Conservation (phyloP, 2,113 vertebrate genomes). For the Aleadryas rufinucha region DNA sequence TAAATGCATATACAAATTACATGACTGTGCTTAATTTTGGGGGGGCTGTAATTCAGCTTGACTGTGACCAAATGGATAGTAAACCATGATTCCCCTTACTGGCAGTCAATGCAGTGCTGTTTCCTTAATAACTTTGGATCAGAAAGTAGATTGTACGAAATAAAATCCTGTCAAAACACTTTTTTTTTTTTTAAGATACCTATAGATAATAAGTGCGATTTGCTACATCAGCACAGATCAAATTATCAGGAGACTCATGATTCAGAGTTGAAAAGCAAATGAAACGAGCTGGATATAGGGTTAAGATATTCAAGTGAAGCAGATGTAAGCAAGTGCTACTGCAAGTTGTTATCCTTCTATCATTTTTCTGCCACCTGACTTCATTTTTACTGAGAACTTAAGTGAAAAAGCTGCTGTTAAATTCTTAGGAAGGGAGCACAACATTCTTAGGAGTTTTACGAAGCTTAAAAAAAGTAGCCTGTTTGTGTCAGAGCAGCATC, state of each 20-base stretch:
- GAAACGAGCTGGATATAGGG: background rate
- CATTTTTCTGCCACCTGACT: background rate
- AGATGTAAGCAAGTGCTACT: background rate
- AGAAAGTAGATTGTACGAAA: background rate
- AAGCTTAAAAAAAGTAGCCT: background rate
- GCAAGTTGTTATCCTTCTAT: background rate
- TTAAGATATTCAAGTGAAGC: background rate
- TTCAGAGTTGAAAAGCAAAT: background rate
- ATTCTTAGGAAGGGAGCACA: background rate
- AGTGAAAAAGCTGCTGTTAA: background rate
- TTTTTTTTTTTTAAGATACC: background rate
- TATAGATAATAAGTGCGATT: background rate
- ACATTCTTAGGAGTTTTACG: background rate
- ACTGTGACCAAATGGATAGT: background rate
- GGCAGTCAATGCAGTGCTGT: background rate
- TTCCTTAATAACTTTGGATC: background rate
- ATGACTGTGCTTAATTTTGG: background rate
- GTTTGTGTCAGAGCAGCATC: fast-evolving
- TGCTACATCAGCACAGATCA: background rate
- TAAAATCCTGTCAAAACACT: background rate
- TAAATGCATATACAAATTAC: background rate
- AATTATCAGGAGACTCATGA: background rate
- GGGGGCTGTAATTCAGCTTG: background rate
- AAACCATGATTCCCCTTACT: background rate
- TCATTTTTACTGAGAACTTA: background rate